phyloP scores from a whole-genome alignment of 1,140 invertebrate genomes.

The Trachymyrmex septentrionalis region DNA sequence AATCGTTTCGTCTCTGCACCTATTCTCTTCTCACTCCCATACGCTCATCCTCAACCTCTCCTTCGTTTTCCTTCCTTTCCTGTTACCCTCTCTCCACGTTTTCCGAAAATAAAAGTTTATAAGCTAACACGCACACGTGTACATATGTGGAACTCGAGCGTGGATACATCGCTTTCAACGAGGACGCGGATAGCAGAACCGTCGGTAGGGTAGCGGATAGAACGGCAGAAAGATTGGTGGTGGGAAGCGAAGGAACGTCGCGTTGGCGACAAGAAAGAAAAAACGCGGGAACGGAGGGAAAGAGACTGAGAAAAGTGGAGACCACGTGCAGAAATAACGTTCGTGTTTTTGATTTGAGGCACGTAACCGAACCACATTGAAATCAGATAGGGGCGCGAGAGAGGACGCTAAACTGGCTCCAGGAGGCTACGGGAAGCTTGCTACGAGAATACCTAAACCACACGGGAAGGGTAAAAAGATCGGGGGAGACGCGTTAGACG shows the following conservation, averaged over 20 bases:
- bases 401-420: constrained; percentile 81
- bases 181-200: constrained; percentile 60
- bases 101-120: constrained; percentile 83
- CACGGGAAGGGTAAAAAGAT: constrained; percentile 48
- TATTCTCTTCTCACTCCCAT: constrained; percentile 43
- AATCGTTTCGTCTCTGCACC: constrained; percentile 60
- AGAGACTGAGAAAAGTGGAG: constrained; percentile 74
- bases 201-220: constrained; percentile 36
- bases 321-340: constrained; percentile 80
- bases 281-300: neutral
- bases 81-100: constrained; percentile 48
- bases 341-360: constrained; percentile 84
- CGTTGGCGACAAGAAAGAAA: constrained; percentile 31
- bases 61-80: constrained; percentile 7
- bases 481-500: constrained; percentile 39
- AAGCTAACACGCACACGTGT: constrained; percentile 73
- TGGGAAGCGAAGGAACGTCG: constrained; percentile 17
- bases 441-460: constrained; percentile 79
- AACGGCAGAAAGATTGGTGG: constrained; percentile 61
- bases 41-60: constrained; percentile 21
- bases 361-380: constrained; percentile 85
- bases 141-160: constrained; percentile 49
- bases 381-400: constrained; percentile 82
- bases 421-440: constrained; percentile 72
- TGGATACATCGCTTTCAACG: constrained; percentile 46